Percentiles rank a stretch among this genome's conserved stretches.
Conservation (phyloP, 2,888 invertebrate species). For the Athalia rosae region DNA sequence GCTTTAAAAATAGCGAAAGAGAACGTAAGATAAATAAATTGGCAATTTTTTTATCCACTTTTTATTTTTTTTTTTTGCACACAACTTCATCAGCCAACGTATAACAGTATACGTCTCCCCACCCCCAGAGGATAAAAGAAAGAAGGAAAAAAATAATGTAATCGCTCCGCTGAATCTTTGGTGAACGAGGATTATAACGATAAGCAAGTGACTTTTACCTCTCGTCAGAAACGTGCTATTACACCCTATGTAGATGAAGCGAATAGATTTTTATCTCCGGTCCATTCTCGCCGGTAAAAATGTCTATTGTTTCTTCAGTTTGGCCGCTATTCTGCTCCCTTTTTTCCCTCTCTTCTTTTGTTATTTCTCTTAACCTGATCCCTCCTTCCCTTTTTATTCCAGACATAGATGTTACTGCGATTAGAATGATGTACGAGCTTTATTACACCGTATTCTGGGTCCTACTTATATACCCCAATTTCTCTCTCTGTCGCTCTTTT, state of each 20-base stretch:
- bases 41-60: no score
- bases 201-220: slow-evolving; percentile 4
- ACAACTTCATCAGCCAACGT: no score
- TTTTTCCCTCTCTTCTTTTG: not conserved
- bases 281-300: slow-evolving; percentile 26
- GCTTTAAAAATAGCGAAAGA: no score
- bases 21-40: no score
- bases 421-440: slow-evolving; percentile 46
- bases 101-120: no score
- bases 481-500: no score
- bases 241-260: slow-evolving; percentile 7
- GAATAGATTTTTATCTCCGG: slow-evolving; percentile 11
- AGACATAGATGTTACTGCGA: slow-evolving; percentile 43
- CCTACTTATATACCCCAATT: slow-evolving; percentile 10
- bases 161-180: slow-evolving; percentile 3
- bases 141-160: no score
- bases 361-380: not conserved
- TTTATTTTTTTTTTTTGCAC: no score
- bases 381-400: not conserved
- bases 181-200: slow-evolving; percentile 7
- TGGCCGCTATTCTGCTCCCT: not conserved
- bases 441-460: slow-evolving; percentile 42
- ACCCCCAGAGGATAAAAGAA: no score
- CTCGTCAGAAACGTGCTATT: slow-evolving; percentile 32
- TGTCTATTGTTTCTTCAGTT: slow-evolving; percentile 16